Evolutionary conservation across 2,797 vertebrate genomes (phyloP).

Genomic region (Sciurus carolinensis): DNA sequence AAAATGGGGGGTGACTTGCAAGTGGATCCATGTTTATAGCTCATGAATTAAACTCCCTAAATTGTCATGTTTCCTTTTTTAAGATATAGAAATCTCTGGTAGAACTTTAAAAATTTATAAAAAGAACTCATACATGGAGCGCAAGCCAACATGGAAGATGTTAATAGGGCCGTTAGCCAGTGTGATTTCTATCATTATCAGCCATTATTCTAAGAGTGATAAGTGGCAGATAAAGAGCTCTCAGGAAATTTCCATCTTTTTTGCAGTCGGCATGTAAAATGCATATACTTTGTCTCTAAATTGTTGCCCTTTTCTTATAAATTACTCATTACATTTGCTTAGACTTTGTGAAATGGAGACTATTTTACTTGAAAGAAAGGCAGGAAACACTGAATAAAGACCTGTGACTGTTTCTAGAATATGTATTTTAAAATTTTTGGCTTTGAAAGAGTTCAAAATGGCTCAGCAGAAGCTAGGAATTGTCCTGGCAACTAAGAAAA

Average conservation of each 20-base stretch:
- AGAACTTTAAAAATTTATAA: conserved; percentile 41
- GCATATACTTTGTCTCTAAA: not conserved
- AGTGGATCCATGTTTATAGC: not conserved
- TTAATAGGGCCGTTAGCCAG: conserved; percentile 73
- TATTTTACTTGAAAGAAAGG: conserved; percentile 74
- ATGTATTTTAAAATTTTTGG: conserved; percentile 44
- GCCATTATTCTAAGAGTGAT: conserved; percentile 69
- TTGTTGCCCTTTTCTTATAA: conserved; percentile 66
- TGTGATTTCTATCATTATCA: conserved; percentile 77
- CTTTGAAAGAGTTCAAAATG: not conserved
- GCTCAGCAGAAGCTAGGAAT: conserved; percentile 36
- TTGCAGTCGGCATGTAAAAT: conserved; percentile 66
- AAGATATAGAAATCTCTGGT: conserved; percentile 38
- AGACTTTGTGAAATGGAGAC: conserved; percentile 73
- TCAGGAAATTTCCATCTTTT: conserved; percentile 83
- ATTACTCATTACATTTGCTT: conserved; percentile 66
- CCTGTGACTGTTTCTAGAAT: conserved; percentile 46
- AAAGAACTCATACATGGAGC: not conserved
- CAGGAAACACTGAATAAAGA: conserved; percentile 63
- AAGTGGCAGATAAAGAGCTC: conserved; percentile 83
- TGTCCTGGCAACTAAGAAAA: not conserved
- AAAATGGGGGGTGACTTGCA: not conserved
- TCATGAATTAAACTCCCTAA: not conserved
- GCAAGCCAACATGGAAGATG: conserved; percentile 55
- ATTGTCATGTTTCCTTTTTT: not conserved